These are phyloP conservation scores for Nipponacmea schrenckii DNA, from an alignment of 2,888 invertebrate species.

Conservation along the genomic window DNA sequence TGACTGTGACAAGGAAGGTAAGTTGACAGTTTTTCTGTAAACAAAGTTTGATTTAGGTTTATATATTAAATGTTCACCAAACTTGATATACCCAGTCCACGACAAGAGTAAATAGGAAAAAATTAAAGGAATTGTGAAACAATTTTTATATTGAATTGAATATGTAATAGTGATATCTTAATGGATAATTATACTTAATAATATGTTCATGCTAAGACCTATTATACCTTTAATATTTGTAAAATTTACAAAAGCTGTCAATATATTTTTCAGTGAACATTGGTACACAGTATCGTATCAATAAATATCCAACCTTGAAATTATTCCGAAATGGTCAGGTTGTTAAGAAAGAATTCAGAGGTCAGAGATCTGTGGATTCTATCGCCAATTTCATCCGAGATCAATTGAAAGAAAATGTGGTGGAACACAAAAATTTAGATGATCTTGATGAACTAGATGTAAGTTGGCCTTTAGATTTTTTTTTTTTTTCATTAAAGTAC, in stretches of 20 bases:
- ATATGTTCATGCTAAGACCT: too few species aligned
- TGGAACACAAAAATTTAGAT: constrained; percentile 76
- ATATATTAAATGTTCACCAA: too few species aligned
- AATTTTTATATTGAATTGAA: too few species aligned
- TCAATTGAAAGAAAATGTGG: constrained; percentile 76
- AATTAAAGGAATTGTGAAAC: too few species aligned
- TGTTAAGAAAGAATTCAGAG: constrained; percentile 75
- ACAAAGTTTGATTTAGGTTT: too few species aligned
- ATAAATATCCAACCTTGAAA: constrained; percentile 98
- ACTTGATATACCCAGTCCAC: too few species aligned
- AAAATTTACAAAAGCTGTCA: too few species aligned
- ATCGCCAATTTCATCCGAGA: constrained; percentile 88
- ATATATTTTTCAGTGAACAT: constrained; percentile 73
- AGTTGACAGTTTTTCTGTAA: constrained; percentile 59
- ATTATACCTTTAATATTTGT: too few species aligned
- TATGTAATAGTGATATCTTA: too few species aligned
- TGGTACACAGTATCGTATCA: constrained; percentile 92
- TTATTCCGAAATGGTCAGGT: constrained; percentile 77
- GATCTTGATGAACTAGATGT: constrained; percentile 62
- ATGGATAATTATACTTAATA: too few species aligned
- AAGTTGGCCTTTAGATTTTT: constrained; percentile 27
- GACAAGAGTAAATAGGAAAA: too few species aligned
- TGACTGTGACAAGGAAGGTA: constrained; percentile 93
- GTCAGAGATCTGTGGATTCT: constrained; percentile 88
- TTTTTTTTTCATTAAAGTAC: too few species aligned